phyloP scores from a whole-genome alignment of 2,888 invertebrate genomes.

The Rhyacophila evoluta region DNA sequence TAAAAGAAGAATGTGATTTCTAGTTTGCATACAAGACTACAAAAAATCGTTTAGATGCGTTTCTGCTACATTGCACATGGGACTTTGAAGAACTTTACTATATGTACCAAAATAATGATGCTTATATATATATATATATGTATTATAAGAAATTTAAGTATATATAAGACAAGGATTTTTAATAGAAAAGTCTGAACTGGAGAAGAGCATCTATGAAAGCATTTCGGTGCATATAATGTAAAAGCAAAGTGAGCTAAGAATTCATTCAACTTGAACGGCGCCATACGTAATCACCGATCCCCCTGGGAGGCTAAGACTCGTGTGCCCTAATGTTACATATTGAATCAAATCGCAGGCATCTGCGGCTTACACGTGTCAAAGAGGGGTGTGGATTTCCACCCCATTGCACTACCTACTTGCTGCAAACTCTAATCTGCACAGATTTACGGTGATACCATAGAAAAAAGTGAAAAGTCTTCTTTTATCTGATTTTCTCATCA shows the following conservation, averaged over 20 bases:
- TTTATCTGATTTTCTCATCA: background rate
- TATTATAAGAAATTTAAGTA: too few relatives aligned
- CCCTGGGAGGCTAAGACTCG: background rate
- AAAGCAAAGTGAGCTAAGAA: background rate
- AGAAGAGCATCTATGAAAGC: background rate
- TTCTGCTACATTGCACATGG: too few relatives aligned
- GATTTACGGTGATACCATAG: background rate
- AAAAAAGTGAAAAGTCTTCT: background rate
- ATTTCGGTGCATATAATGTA: background rate
- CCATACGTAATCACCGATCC: constrained; percentile 20
- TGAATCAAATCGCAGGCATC: constrained; percentile 49
- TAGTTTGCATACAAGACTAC: too few relatives aligned
- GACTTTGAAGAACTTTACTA: too few relatives aligned
- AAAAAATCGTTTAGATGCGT: too few relatives aligned
- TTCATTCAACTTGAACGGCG: background rate
- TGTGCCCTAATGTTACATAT: constrained; percentile 40
- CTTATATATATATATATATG: too few relatives aligned
- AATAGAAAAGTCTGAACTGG: too few relatives aligned
- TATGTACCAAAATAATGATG: too few relatives aligned
- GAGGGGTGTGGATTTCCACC: background rate
- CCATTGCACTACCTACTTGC: background rate
- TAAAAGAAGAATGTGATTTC: too few relatives aligned
- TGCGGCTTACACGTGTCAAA: constrained; percentile 40
- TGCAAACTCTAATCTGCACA: background rate
- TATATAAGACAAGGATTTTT: too few relatives aligned